phyloP scores from a whole-genome alignment of 2,113 vertebrate species.

The Pluvialis apricaria region DNA sequence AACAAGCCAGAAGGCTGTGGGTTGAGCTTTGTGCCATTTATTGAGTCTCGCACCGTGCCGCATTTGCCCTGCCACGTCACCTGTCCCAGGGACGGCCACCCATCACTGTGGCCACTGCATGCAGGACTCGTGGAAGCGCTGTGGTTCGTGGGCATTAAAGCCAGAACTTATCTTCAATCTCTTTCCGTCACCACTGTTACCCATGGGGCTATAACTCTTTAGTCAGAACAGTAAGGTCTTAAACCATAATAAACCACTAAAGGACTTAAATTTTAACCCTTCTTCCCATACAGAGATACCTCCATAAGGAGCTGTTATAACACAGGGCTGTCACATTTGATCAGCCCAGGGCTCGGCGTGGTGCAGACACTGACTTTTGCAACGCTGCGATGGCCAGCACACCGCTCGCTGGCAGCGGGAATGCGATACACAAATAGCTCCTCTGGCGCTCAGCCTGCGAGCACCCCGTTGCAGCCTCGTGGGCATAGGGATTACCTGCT shows the following conservation, averaged over 20 bases:
- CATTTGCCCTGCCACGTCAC: neutral
- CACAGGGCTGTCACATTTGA: neutral
- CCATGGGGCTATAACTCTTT: neutral
- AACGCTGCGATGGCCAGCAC: neutral
- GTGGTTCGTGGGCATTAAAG: neutral
- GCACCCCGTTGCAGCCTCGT: fast-evolving
- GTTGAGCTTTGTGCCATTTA: neutral
- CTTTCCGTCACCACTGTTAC: neutral
- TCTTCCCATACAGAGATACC: neutral
- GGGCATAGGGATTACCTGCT: neutral
- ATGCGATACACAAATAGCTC: neutral
- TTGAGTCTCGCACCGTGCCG: fast-evolving
- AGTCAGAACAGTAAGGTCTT: neutral
- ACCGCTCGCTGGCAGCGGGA: neutral
- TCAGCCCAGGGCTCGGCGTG: neutral
- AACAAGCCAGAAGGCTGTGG: neutral
- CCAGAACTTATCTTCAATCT: neutral
- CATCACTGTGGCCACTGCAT: neutral
- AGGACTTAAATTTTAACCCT: neutral
- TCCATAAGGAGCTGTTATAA: neutral
- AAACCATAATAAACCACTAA: neutral
- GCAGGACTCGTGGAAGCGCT: fast-evolving
- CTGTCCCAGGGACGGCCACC: neutral
- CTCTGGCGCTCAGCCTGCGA: neutral
- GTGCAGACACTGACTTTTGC: neutral